These are phyloP conservation scores for Pharmacophagus antenor DNA, from an alignment of 2,888 invertebrate species.

Conservation along the genomic window DNA sequence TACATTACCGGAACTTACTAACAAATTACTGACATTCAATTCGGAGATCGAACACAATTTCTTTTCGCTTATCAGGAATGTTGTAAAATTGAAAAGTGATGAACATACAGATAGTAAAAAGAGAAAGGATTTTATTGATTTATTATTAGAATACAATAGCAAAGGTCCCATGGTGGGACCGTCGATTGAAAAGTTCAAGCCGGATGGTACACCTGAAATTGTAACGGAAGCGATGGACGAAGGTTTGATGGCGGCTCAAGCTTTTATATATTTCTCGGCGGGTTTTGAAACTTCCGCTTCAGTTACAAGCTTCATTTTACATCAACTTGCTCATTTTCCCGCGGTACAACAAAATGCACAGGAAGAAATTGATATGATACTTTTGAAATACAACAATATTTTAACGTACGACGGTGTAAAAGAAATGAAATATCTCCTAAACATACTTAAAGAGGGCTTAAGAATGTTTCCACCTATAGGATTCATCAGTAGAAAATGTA, in stretches of 20 bases:
- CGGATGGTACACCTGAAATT: conserved; percentile 35
- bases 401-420: conserved; percentile 42
- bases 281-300: conserved; percentile 41
- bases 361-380: conserved; percentile 45
- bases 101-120: conserved; percentile 36
- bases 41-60: conserved; percentile 47
- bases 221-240: conserved; percentile 34
- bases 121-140: conserved; percentile 44
- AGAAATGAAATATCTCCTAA: conserved; percentile 40
- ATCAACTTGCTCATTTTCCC: conserved; percentile 47
- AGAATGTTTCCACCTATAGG: conserved; percentile 43
- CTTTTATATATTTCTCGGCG: conserved; percentile 39
- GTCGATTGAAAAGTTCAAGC: conserved; percentile 36
- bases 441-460: conserved; percentile 44
- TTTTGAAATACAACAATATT: conserved; percentile 40
- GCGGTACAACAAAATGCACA: conserved; percentile 48
- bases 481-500: conserved; percentile 37
- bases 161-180: conserved; percentile 40
- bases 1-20: conserved; percentile 41
- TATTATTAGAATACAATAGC: conserved; percentile 38
- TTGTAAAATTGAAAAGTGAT: conserved; percentile 39
- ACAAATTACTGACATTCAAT: conserved; percentile 3
- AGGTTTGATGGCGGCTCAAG: conserved; percentile 36
- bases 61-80: conserved; percentile 41
- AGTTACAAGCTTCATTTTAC: conserved; percentile 43